Percentiles rank a stretch among this genome's conserved stretches.
Evolutionary conservation across 2,797 vertebrate genomes (phyloP).

Genomic region (Propithecus perrieri): DNA sequence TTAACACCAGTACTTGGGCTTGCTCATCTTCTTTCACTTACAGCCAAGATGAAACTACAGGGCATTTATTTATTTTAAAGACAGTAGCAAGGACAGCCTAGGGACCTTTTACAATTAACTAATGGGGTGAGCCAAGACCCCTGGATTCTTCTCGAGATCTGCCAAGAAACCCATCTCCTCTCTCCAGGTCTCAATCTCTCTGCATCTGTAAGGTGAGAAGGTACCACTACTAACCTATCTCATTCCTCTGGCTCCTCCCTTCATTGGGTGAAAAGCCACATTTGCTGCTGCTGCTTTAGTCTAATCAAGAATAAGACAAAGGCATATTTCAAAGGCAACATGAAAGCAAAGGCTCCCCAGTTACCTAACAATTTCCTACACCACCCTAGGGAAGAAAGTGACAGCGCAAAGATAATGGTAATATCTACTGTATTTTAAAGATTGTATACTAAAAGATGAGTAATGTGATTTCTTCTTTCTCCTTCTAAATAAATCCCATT

Average conservation of each 20-base stretch:
- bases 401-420: background rate
- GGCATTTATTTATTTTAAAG: background rate
- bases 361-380: background rate
- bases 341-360: background rate
- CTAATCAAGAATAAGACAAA: background rate
- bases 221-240: background rate
- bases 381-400: background rate
- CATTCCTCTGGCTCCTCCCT: background rate
- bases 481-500: constrained; percentile 2
- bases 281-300: background rate
- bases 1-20: background rate
- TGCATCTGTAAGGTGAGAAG: background rate
- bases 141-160: background rate
- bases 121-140: background rate
- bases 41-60: background rate
- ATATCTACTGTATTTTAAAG: background rate
- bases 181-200: background rate
- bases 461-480: background rate
- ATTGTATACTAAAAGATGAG: background rate
- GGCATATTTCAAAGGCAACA: background rate
- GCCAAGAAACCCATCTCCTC: background rate
- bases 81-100: background rate
- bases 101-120: background rate
- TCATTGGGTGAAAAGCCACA: background rate
- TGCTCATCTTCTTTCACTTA: background rate